A percentile compares a stretch with the other conserved stretches of the same genome.
Conservation (phyloP, 2,797 vertebrate species). For the Rhabdophis nuchalis region DNA sequence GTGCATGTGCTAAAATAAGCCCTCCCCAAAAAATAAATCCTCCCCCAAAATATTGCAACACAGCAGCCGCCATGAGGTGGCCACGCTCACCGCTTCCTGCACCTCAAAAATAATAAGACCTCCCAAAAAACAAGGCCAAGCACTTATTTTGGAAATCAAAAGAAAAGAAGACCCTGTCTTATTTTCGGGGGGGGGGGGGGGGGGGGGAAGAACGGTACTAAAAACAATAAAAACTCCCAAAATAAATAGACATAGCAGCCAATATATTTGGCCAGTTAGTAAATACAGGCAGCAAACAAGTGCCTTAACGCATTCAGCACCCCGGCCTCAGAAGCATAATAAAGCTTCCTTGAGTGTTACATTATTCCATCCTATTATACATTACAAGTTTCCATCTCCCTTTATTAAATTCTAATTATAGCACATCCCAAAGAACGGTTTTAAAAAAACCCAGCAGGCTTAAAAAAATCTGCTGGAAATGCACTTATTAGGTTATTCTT, state of each 20-base stretch:
- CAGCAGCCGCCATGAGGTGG: too few relatives aligned
- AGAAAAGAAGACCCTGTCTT: too few relatives aligned
- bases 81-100: too few relatives aligned
- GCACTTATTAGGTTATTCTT: background rate
- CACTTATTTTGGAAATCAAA: too few relatives aligned
- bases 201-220: too few relatives aligned
- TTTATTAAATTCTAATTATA: background rate
- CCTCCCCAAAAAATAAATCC: too few relatives aligned
- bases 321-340: background rate
- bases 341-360: background rate
- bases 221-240: background rate
- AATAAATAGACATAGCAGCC: background rate
- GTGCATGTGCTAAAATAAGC: too few relatives aligned
- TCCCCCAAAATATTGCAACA: too few relatives aligned
- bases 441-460: background rate
- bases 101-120: too few relatives aligned
- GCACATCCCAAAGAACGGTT: background rate
- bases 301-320: background rate
- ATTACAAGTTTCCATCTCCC: background rate
- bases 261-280: background rate
- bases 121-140: too few relatives aligned
- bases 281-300: background rate
- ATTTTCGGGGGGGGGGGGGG: too few relatives aligned
- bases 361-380: background rate
- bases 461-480: background rate